Percentiles rank a stretch among this genome's conserved stretches.
These are phyloP conservation scores for Marcusenius ussheri DNA, from an alignment of 2,113 vertebrate species.

Conservation along the genomic window DNA sequence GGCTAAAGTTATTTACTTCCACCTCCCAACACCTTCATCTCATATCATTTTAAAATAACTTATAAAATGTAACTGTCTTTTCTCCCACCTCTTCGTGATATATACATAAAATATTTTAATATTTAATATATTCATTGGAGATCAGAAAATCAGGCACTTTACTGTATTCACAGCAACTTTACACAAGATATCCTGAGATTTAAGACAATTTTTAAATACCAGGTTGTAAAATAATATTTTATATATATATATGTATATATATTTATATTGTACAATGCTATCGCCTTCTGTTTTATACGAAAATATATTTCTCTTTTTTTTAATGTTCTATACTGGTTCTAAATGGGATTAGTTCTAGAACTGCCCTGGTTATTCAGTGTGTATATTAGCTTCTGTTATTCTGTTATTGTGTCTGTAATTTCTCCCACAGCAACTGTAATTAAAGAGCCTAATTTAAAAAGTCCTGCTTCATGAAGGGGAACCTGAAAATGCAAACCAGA, in stretches of 20 bases:
- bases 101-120: slow-evolving; percentile 68
- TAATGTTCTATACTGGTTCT: slow-evolving; percentile 41
- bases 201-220: slow-evolving; percentile 66
- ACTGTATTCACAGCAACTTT: slow-evolving; percentile 54
- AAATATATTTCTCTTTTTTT: slow-evolving; percentile 63
- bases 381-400: slow-evolving; percentile 37
- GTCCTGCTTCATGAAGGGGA: slow-evolving; percentile 26
- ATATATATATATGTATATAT: slow-evolving; percentile 47
- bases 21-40: slow-evolving; percentile 47
- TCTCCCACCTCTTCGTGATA: slow-evolving; percentile 41
- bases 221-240: slow-evolving; percentile 68
- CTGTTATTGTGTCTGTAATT: slow-evolving; percentile 21
- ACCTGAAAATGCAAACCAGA: slow-evolving; percentile 31
- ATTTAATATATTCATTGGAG: slow-evolving; percentile 72
- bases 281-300: slow-evolving; percentile 62
- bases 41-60: slow-evolving; percentile 62
- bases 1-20: slow-evolving; percentile 29
- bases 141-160: slow-evolving; percentile 62
- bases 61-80: slow-evolving; percentile 60
- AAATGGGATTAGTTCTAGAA: slow-evolving; percentile 33
- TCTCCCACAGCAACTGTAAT: slow-evolving; percentile 22
- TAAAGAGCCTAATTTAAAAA: slow-evolving; percentile 18
- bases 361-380: slow-evolving; percentile 21
- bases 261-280: slow-evolving; percentile 66
- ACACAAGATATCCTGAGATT: slow-evolving; percentile 68